A percentile compares a stretch with the other conserved stretches of the same genome.
Evolutionary conservation across 1,140 invertebrate genomes (phyloP).

Genomic region (Hydropsyche tenuis): DNA sequence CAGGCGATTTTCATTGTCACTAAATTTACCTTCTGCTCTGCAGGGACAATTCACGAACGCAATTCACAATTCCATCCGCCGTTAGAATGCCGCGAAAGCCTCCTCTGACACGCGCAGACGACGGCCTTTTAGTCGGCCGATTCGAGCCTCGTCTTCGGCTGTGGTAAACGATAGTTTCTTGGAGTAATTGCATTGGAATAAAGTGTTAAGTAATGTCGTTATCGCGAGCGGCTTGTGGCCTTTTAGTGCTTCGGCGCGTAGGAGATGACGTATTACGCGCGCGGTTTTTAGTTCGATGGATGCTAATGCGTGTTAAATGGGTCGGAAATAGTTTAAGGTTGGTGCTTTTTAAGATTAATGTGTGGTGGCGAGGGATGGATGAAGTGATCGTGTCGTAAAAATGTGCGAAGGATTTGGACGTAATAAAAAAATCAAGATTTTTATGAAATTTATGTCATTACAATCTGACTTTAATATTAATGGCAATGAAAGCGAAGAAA

Average conservation of each 20-base stretch:
- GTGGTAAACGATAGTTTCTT: too few species aligned
- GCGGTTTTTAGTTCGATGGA: too few species aligned
- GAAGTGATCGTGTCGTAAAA: too few species aligned
- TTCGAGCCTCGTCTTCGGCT: too few species aligned
- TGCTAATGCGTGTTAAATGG: slow-evolving; percentile 13
- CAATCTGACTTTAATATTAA: too few species aligned
- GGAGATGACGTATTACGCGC: not conserved
- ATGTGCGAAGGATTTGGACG: too few species aligned
- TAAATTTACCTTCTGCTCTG: slow-evolving; percentile 39
- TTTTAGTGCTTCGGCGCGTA: not conserved
- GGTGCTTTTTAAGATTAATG: too few species aligned
- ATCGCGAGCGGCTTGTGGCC: not conserved
- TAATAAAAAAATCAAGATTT: too few species aligned
- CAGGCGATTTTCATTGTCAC: slow-evolving; percentile 44
- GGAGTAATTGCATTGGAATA: not conserved
- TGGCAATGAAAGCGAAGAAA: too few species aligned
- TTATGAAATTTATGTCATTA: too few species aligned
- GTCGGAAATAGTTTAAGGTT: not conserved
- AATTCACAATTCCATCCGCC: slow-evolving; percentile 13
- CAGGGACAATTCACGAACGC: slow-evolving; percentile 34
- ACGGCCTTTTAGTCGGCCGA: slow-evolving; percentile 9
- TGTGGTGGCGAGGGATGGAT: too few species aligned
- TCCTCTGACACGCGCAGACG: not conserved
- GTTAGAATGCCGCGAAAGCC: not conserved
- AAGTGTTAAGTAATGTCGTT: too few species aligned